A percentile compares a stretch with the other conserved stretches of the same genome.
Evolutionary conservation across 2,113 vertebrate genomes (phyloP).

Genomic region (Anarhynchus alexandrinus): DNA sequence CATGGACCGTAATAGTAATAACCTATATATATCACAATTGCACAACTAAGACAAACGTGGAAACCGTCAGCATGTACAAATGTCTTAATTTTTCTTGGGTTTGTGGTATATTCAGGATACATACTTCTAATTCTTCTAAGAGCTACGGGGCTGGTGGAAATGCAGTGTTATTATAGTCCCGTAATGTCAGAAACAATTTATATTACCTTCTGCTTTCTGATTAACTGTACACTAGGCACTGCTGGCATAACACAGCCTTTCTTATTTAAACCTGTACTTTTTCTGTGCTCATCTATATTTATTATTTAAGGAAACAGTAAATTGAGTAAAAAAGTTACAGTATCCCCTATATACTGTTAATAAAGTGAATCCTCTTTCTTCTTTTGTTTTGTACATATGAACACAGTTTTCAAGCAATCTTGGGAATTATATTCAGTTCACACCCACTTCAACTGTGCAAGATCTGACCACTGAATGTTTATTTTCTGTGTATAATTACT

Average conservation of each 20-base stretch:
- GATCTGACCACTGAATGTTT: not conserved
- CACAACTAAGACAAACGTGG: not conserved
- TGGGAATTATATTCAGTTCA: not conserved
- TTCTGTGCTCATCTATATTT: constrained; percentile 32
- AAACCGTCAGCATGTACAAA: not conserved
- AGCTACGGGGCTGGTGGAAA: not conserved
- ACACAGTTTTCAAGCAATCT: not conserved
- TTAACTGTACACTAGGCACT: constrained; percentile 38
- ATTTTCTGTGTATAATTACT: not conserved
- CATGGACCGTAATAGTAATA: not conserved
- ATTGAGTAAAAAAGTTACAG: not conserved
- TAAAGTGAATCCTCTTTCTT: not conserved
- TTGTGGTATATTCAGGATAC: constrained; percentile 6
- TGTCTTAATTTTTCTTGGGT: not conserved
- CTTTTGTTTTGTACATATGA: not conserved
- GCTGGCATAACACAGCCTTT: constrained; percentile 12
- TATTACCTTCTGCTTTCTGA: constrained; percentile 31
- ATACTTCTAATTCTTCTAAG: not conserved
- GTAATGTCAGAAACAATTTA: constrained; percentile 51
- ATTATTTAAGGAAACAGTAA: constrained; percentile 42
- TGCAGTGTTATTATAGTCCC: constrained; percentile 14
- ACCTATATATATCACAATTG: not conserved
- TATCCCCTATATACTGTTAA: not conserved
- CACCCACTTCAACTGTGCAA: not conserved
- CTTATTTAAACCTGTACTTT: constrained; percentile 45